phyloP scores from a whole-genome alignment of 2,797 vertebrate genomes.

The Enteromius thamalakanensis region DNA sequence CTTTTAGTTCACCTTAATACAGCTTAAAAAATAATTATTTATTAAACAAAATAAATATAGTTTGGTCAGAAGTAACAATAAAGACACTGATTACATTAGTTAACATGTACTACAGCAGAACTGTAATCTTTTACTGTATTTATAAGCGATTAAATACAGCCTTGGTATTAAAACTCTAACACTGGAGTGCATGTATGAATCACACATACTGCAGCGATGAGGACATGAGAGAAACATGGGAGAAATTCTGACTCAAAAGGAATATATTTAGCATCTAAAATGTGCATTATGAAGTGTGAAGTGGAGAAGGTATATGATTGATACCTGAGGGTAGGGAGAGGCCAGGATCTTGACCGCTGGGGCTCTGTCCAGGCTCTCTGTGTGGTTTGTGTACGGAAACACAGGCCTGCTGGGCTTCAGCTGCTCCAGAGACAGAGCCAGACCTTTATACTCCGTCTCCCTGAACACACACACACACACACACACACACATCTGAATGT shows the following conservation, averaged over 20 bases:
- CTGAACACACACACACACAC: constrained; percentile 68
- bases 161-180: not conserved
- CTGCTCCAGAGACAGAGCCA: constrained; percentile 97
- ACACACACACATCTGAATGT: not conserved
- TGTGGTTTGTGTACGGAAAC: constrained; percentile 82
- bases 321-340: constrained; percentile 93
- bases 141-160: not conserved
- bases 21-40: not conserved
- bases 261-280: not conserved
- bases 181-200: not conserved
- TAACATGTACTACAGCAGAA: not conserved
- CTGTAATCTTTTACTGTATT: not conserved
- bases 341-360: constrained; percentile 83
- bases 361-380: constrained; percentile 82
- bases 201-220: not conserved
- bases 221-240: not conserved
- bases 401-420: constrained; percentile 85
- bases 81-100: not conserved
- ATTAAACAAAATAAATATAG: no score
- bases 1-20: not conserved
- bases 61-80: not conserved
- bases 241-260: not conserved
- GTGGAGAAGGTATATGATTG: not conserved
- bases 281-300: not conserved
- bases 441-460: constrained; percentile 95